Base-by-base conservation (phyloP, 64 coral and sea anemone genomes). In the Trachythela sp. region DNA sequence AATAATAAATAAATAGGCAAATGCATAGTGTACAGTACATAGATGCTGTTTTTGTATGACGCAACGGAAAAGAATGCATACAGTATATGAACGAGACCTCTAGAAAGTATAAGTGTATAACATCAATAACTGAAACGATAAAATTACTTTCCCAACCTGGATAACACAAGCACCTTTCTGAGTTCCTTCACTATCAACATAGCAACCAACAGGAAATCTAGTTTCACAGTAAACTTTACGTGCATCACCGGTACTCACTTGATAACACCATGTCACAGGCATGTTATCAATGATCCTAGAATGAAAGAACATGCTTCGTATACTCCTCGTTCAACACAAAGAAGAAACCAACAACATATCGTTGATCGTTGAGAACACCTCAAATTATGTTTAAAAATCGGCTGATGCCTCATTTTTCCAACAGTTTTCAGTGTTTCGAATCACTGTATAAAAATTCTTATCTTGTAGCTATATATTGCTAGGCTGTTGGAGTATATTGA, bases 251-350 rank as follows among this genome's bases (percentile, higher is more conserved):
- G 32, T 39, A 68, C 89, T 91, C 11, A 99, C 96, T 0, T 99
- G 93, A 70, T 99, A 99, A 52, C 96, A 99, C 96, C 96, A 99
- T 0, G 96, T 94, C 0, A 99, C 93, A 71, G 96, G 96, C 96
- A 99, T 99, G 87, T 99, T 99, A 40, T 99, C 96, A 59, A 99
- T 87, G 27, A 99, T 99, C 96, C 96, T 99, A 52, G 15, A 37
- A 39, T 88, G 22, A 31, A 18, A 51, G 80, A n/a, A 59, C 18
- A 45, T 45, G 42, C 11, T 45, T 11, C 42, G n/a, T n/a, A n/a
- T n/a, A n/a, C n/a, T n/a, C n/a, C n/a, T n/a, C n/a, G n/a, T n/a
- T n/a, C n/a, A n/a, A n/a, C n/a, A n/a, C n/a, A n/a, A n/a, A n/a
- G n/a, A n/a, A n/a, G n/a, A n/a, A n/a, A n/a, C n/a, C n/a, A n/a